Conservation (phyloP, 2,797 vertebrate genomes). For the Etheostoma perlongum region DNA sequence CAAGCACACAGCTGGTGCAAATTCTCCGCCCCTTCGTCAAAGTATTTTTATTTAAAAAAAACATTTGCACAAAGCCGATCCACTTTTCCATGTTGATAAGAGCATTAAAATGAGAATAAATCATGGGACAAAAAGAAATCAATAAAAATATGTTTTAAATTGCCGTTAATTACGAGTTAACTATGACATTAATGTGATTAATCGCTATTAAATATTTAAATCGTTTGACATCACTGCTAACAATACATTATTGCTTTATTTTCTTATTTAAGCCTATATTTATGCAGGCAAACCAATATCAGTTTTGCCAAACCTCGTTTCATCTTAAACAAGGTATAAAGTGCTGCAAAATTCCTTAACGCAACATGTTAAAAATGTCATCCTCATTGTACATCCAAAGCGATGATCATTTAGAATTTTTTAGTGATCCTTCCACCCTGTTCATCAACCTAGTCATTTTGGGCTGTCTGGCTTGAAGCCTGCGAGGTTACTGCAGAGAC, state of each 20-base stretch:
- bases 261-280: no score
- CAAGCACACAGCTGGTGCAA: no score
- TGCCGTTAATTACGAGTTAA: no score
- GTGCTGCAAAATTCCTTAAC: not conserved
- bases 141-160: no score
- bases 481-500: constrained; percentile 63
- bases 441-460: constrained; percentile 33
- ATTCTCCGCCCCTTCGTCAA: no score
- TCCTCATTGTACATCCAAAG: not conserved
- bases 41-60: no score
- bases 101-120: no score
- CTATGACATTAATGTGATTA: no score
- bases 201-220: no score
- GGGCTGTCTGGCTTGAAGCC: constrained; percentile 53
- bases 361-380: not conserved
- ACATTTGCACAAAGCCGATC: no score
- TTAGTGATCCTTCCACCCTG: constrained; percentile 35
- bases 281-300: not conserved
- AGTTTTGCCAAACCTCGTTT: not conserved
- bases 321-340: not conserved
- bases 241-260: not conserved
- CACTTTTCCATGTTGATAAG: no score
- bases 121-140: no score
- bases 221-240: not conserved
- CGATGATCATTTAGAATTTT: constrained; percentile 44